Evolutionary conservation across 2,888 invertebrate genomes (phyloP).

Genomic region (Sipha maydis): DNA sequence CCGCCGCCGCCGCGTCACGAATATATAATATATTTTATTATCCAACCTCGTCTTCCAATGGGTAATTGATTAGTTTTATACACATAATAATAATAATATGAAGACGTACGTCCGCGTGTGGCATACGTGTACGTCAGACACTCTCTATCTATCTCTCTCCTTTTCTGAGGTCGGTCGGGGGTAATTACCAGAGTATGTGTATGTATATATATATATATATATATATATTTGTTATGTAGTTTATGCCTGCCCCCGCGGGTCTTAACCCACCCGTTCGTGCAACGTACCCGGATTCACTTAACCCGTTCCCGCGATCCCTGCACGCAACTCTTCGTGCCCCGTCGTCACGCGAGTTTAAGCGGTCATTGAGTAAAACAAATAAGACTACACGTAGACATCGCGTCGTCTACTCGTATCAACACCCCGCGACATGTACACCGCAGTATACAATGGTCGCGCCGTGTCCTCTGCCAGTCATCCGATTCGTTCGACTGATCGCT

Average conservation of each 20-base stretch:
- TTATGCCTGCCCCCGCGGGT: not conserved
- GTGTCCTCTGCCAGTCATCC: not conserved
- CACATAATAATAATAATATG: slow-evolving; percentile 2
- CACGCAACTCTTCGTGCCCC: not conserved
- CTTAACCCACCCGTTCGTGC: not conserved
- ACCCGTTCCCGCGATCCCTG: not conserved
- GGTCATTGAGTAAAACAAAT: not conserved
- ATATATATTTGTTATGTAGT: too few relatives aligned
- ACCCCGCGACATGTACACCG: not conserved
- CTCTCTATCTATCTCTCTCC: not conserved
- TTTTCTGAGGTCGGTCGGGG: not conserved
- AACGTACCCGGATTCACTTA: not conserved
- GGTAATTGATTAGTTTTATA: not conserved
- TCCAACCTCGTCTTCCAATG: not conserved
- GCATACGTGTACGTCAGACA: not conserved
- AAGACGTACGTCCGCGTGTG: not conserved
- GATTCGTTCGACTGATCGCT: not conserved
- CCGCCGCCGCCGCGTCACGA: slow-evolving; percentile 45
- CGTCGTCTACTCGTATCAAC: not conserved
- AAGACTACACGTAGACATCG: not conserved
- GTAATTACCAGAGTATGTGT: too few relatives aligned
- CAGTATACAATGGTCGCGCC: not conserved
- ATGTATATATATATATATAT: too few relatives aligned
- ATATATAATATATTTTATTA: slow-evolving; percentile 41
- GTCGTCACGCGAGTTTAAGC: not conserved